phyloP scores from a whole-genome alignment of 2,113 vertebrate genomes.

The Chiloscyllium plagiosum region DNA sequence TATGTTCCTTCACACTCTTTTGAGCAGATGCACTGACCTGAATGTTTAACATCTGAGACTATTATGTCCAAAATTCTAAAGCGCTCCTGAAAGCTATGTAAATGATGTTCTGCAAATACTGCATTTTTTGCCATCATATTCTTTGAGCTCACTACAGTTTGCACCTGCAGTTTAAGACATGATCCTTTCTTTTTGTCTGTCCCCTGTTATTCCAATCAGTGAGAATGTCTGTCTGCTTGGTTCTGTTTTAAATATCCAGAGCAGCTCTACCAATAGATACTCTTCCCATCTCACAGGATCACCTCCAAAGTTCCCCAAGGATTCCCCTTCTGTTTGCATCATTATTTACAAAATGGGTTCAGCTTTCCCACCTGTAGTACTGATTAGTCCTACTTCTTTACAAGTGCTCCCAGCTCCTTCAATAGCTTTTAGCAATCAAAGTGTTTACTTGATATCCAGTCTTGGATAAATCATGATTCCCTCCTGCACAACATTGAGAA shows the following conservation, averaged over 20 bases:
- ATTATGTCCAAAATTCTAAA: neutral
- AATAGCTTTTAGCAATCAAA: neutral
- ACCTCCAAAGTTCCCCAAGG: neutral
- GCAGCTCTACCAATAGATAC: neutral
- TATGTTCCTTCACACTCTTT: neutral
- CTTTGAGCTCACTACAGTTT: neutral
- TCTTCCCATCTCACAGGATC: neutral
- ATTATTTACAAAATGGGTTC: neutral
- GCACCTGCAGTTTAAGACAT: neutral
- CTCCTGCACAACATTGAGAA: neutral
- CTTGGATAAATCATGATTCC: neutral
- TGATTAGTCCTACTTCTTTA: neutral
- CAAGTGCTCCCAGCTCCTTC: neutral
- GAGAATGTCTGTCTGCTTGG: neutral
- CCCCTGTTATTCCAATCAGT: neutral
- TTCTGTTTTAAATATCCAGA: neutral
- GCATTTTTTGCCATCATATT: neutral
- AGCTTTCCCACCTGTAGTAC: neutral
- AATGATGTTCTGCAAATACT: neutral
- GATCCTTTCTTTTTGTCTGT: neutral
- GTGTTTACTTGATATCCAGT: neutral
- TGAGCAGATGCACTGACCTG: neutral
- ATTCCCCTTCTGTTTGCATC: neutral
- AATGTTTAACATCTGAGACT: neutral
- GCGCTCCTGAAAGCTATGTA: neutral